Conservation (phyloP, 2,113 vertebrate species). For the Chionodraco myersi region DNA sequence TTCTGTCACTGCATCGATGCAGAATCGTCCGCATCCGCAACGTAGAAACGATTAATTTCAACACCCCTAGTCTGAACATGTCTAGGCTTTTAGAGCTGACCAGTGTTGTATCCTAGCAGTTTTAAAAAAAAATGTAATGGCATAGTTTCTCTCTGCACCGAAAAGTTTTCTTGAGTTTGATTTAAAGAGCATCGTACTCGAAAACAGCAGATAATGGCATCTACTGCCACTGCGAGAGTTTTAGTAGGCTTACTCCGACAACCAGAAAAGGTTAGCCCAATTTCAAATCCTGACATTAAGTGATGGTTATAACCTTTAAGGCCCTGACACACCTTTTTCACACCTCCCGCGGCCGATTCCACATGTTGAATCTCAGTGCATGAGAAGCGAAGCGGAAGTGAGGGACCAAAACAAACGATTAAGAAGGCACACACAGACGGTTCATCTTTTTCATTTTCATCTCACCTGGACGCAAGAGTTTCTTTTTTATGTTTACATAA, state of each 20-base stretch:
- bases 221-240: slow-evolving; percentile 16
- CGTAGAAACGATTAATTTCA: no score
- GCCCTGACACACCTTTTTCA: no score
- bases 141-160: not conserved
- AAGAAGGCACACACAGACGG: no score
- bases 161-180: not conserved
- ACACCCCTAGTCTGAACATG: not conserved
- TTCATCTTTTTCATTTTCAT: no score
- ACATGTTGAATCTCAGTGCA: no score
- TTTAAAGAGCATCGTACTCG: slow-evolving; percentile 33
- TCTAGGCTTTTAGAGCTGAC: not conserved
- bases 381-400: no score
- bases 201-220: slow-evolving; percentile 19
- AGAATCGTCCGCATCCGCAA: no score
- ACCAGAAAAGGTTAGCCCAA: slow-evolving; percentile 62
- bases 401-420: no score
- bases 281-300: slow-evolving; percentile 55
- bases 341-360: no score
- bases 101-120: not conserved
- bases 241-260: slow-evolving; percentile 2
- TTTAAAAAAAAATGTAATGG: not conserved
- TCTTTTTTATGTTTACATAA: no score
- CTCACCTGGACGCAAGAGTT: no score
- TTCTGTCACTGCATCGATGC: no score
- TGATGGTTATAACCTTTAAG: slow-evolving; percentile 67